Evolutionary conservation across 2,797 vertebrate genomes (phyloP).

Genomic region (Cuculus canorus): DNA sequence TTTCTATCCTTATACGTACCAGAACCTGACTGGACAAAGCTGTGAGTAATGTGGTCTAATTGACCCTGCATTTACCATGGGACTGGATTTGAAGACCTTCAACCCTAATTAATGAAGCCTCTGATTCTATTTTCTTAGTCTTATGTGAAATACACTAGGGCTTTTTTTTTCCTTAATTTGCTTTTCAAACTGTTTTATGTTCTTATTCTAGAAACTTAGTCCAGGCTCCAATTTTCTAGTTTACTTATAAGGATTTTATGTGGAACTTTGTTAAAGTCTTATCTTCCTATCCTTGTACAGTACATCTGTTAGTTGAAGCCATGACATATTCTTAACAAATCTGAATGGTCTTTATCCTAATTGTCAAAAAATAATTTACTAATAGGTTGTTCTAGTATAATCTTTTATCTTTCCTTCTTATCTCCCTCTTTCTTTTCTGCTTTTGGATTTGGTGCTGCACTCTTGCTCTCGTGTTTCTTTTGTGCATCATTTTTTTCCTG

Average conservation of each 20-base stretch:
- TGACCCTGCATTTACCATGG: not conserved
- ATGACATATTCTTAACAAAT: not conserved
- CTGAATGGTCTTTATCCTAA: not conserved
- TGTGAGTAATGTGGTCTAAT: not conserved
- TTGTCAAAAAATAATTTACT: not conserved
- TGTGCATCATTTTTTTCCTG: not conserved
- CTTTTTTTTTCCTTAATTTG: not conserved
- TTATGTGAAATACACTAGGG: not conserved
- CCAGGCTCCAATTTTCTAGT: not conserved
- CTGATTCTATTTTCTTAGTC: not conserved
- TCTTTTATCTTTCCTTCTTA: not conserved
- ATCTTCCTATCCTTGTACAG: not conserved
- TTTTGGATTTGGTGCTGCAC: not conserved
- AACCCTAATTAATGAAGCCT: not conserved
- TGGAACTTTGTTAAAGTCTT: not conserved
- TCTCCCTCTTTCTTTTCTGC: not conserved
- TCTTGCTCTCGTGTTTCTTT: not conserved
- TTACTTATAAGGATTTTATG: not conserved
- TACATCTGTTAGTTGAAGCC: not conserved
- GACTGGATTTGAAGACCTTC: not conserved
- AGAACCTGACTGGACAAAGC: not conserved
- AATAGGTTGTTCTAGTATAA: not conserved
- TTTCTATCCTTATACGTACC: not conserved
- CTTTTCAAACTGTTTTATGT: not conserved
- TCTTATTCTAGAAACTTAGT: not conserved